Evolutionary conservation across 2,888 invertebrate species (phyloP).

Genomic region (Melanostoma mellinum): DNA sequence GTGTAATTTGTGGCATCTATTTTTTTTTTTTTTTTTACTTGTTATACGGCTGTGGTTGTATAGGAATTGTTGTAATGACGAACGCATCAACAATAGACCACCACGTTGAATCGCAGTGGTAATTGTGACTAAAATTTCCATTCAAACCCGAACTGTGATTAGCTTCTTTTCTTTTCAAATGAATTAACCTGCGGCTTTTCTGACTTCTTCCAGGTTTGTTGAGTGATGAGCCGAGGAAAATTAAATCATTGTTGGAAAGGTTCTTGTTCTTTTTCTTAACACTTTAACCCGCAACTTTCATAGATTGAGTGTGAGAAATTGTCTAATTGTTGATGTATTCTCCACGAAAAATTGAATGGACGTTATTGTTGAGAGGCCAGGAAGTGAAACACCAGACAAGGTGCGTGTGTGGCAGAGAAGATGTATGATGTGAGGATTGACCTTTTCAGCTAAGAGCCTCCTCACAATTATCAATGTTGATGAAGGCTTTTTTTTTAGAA

Average conservation of each 20-base stretch:
- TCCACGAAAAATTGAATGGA: slow-evolving; percentile 47
- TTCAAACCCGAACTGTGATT: slow-evolving; percentile 46
- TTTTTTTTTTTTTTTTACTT: slow-evolving; percentile 49
- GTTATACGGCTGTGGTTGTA: slow-evolving; percentile 46
- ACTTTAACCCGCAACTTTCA: slow-evolving; percentile 2
- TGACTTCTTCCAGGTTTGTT: slow-evolving; percentile 31
- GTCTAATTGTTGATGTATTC: slow-evolving; percentile 39
- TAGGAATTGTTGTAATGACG: not conserved
- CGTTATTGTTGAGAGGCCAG: slow-evolving; percentile 39
- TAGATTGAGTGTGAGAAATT: slow-evolving; percentile 21
- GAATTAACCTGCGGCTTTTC: slow-evolving; percentile 18
- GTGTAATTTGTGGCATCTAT: slow-evolving; percentile 52
- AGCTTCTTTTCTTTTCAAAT: slow-evolving; percentile 59
- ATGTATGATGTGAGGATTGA: slow-evolving; percentile 50
- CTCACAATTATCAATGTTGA: too few species aligned
- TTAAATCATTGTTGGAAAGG: slow-evolving; percentile 54
- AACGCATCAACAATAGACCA: slow-evolving; percentile 33
- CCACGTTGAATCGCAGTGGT: not conserved
- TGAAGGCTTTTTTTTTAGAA: too few species aligned
- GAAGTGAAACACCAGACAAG: slow-evolving; percentile 56
- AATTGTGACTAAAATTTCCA: slow-evolving; percentile 30
- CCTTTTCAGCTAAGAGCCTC: slow-evolving; percentile 1
- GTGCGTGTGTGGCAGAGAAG: slow-evolving; percentile 45
- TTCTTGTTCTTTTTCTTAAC: not conserved
- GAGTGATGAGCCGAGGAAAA: slow-evolving; percentile 65